Base-by-base conservation (phyloP, 2,113 vertebrate species). In the Uropsilus gracilis region DNA sequence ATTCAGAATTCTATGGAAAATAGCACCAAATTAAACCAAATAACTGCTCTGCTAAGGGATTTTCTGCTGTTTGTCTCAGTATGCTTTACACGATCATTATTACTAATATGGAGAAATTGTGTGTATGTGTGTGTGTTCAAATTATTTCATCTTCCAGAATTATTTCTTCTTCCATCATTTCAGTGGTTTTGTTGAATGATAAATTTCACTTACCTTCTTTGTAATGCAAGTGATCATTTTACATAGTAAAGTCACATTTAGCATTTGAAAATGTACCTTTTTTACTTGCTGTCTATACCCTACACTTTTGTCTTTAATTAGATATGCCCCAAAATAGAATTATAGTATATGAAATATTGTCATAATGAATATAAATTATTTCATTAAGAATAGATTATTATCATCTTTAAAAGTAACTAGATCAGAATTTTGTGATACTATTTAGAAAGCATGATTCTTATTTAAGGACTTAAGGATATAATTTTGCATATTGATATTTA, bases 221-320 rank as follows among this genome's bases (percentile, higher is more conserved):
- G 26, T 72, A 77, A 68, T 63, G 9, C 39, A 84, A 37, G 39
- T 80, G 48, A 48, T 28, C 20, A 32, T 66, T 89, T 61, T 75
- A 14, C 61, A n/a, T 55, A 82, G 37, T 42, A 86, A 48, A 73
- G 55, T n/a, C 16, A 50, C 8, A 55, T 42, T 88, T 42, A 44
- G 6, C 13, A 26, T 90, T 17, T 81, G 50, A 24, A 92, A 76
- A 53, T 59, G 59, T 46, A 64, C 30, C 55, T 76, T 94, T 55
- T 55, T 18, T 94, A 42, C 13, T 69, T 71, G 32, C 0, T 73
- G 1, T 83, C 42, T 71, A 42, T 48, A 61, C 66, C 17, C 6
- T 77, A 50, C 39, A 64, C 16, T 71, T 94, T 93, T 83, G 12
- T 77, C 50, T 96, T 81, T 76, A 92, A 95, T 85, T 59, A n/a